phyloP scores from a whole-genome alignment of 1,140 invertebrate genomes.

The Pogonomyrmex californicus region DNA sequence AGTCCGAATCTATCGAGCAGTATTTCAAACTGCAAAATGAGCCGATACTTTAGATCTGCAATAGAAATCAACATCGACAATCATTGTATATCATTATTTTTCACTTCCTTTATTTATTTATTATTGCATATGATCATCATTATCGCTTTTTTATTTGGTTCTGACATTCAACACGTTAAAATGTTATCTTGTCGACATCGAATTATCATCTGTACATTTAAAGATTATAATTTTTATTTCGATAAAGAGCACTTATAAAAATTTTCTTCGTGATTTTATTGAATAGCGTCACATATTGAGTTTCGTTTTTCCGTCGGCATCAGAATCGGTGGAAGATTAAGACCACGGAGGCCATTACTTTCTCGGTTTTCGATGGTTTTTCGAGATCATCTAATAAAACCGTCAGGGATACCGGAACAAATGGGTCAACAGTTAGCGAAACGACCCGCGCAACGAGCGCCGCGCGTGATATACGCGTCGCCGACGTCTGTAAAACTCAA shows the following conservation, averaged over 20 bases:
- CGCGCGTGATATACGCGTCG: slow-evolving; percentile 70
- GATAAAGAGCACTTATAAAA: neutral
- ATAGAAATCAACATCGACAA: slow-evolving; percentile 57
- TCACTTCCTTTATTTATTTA: neutral
- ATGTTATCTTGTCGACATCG: no score
- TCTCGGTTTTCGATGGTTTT: slow-evolving; percentile 18
- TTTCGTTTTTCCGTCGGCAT: neutral
- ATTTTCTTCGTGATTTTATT: neutral
- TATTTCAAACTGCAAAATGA: slow-evolving; percentile 69
- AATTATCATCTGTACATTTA: neutral
- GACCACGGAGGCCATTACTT: slow-evolving; percentile 11
- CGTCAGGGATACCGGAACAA: slow-evolving; percentile 48
- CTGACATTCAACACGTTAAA: neutral
- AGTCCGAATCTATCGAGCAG: slow-evolving; percentile 71
- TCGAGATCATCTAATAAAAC: slow-evolving; percentile 42
- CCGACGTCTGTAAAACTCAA: slow-evolving; percentile 74
- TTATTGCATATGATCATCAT: no score
- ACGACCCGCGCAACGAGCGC: slow-evolving; percentile 57
- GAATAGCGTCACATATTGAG: neutral
- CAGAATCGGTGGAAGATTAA: slow-evolving; percentile 30
- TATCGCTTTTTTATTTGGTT: neutral
- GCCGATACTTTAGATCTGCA: slow-evolving; percentile 65
- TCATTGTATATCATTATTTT: neutral
- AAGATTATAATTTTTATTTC: neutral
- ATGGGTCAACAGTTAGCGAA: slow-evolving; percentile 69